phyloP scores from a whole-genome alignment of 2,888 invertebrate genomes.

The Busseola fusca region DNA sequence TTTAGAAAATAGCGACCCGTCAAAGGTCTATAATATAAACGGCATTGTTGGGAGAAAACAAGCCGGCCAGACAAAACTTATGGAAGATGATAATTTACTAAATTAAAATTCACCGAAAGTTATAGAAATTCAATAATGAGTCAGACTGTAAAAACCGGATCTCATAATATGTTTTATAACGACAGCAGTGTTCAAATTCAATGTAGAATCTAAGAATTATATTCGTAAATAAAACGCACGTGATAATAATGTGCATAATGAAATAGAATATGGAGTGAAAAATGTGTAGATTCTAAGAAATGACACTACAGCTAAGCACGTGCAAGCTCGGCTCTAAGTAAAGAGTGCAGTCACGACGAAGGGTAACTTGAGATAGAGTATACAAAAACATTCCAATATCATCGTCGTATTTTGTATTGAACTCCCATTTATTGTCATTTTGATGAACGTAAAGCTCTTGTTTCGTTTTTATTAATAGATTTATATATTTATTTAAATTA shows the following conservation, averaged over 20 bases:
- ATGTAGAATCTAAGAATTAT: conserved; percentile 20
- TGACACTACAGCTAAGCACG: conserved; percentile 51
- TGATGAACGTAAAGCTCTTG: not conserved
- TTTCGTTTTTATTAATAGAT: too few species aligned
- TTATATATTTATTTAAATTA: too few species aligned
- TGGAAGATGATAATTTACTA: conserved; percentile 28
- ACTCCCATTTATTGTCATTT: not conserved
- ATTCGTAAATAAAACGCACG: conserved; percentile 6
- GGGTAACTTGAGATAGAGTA: not conserved
- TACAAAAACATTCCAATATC: conserved; percentile 5
- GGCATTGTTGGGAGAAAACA: conserved; percentile 15
- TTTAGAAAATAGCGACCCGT: conserved; percentile 9
- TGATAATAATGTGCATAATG: conserved; percentile 15
- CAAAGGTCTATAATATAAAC: conserved; percentile 12
- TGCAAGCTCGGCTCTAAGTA: conserved; percentile 36
- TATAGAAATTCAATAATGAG: conserved; percentile 44
- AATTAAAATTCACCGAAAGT: conserved; percentile 52
- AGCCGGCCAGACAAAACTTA: conserved; percentile 13
- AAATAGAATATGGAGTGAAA: conserved; percentile 23
- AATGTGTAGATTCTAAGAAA: conserved; percentile 45
- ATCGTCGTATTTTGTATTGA: not conserved
- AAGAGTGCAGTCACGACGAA: conserved; percentile 29
- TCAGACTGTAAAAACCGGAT: conserved; percentile 48
- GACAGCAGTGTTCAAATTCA: conserved; percentile 30
- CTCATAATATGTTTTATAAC: conserved; percentile 38